Evolutionary conservation across 2,797 vertebrate species (phyloP).

Genomic region (Danio choprae): DNA sequence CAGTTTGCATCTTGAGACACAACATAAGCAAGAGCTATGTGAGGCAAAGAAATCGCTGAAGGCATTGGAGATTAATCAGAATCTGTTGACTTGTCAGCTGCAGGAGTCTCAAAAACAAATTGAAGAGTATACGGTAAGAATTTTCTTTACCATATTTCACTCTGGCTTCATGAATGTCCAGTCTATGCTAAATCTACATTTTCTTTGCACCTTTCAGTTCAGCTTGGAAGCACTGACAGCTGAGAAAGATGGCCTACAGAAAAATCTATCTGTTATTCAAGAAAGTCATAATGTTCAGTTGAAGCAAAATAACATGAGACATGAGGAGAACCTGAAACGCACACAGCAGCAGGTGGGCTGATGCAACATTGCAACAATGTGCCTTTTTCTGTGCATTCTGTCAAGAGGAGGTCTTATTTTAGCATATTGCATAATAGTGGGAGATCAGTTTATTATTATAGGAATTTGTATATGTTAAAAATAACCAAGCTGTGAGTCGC

Average conservation of each 20-base stretch:
- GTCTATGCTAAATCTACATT: not conserved
- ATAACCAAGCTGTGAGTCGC: too few species aligned
- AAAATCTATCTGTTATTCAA: conserved; percentile 60
- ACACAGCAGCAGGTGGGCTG: conserved; percentile 50
- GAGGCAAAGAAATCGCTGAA: conserved; percentile 60
- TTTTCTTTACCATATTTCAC: not conserved
- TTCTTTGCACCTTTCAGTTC: conserved; percentile 57
- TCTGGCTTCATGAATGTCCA: not conserved
- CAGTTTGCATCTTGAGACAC: conserved; percentile 62
- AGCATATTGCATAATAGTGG: not conserved
- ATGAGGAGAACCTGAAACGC: conserved; percentile 64
- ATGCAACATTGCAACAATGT: not conserved
- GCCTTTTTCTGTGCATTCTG: not conserved
- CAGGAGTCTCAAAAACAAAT: conserved; percentile 58
- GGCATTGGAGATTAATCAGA: conserved; percentile 65
- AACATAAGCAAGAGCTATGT: conserved; percentile 61
- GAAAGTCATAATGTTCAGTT: conserved; percentile 62
- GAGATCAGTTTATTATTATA: not conserved
- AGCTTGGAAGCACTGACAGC: conserved; percentile 55
- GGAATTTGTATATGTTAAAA: too few species aligned
- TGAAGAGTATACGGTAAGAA: conserved; percentile 62
- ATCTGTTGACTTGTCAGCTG: conserved; percentile 66
- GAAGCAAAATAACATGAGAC: conserved; percentile 59
- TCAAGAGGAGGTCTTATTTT: not conserved
- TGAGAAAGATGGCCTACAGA: conserved; percentile 69